Base-by-base conservation (phyloP, 2,113 vertebrate species). In the Hyperopisus bebe region DNA sequence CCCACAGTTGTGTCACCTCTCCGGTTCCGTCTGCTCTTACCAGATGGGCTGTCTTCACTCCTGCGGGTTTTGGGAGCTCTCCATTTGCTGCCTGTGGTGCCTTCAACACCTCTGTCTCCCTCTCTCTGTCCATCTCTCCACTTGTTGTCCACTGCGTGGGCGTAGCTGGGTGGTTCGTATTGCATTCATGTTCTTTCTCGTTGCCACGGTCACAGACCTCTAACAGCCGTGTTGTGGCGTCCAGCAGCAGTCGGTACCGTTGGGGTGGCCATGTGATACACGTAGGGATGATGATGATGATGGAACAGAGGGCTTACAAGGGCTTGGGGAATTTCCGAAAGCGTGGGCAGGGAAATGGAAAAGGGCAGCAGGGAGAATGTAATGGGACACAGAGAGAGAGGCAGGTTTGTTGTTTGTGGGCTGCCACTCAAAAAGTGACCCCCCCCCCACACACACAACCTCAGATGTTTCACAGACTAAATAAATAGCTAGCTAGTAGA, bases 1-100 rank as follows among this genome's bases (percentile, higher is more conserved):
- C 74, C 74, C 74, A n/a, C 74, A 42, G 74, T 80, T 80, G 74
- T 80, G 74, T 80, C 74, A 80, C 74, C 74, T 80, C 35, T 42
- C 35, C 35, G 35, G 15, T 80, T 42, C 74, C 35, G 74, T 42
- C 74, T 80, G 74, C 31, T 80, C 74, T 39, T 42, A 80, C 15
- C 74, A 80, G 74, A 80, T 80, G 74, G 74, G 74, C 74, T 80
- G 74, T 80, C 74, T 39, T 39, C 74, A 31, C 82, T n/a, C 42
- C 39, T 31, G 46, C 21, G 46, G 24, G 0, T 11, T 31, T 27
- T 50, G 74, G 74, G 35, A 48, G 5, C 24, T 15, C 10, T n/a
- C 42, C 83, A 47, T 86, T 48, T 27, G 46, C 44, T 11, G 21
- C 83, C 44, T 31, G 44, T 6, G 19, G 82, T 47, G 47, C 8